Percentiles rank a stretch among this genome's conserved stretches.
phyloP scores from a whole-genome alignment of 2,888 invertebrate species.

The Griposia aprilina region DNA sequence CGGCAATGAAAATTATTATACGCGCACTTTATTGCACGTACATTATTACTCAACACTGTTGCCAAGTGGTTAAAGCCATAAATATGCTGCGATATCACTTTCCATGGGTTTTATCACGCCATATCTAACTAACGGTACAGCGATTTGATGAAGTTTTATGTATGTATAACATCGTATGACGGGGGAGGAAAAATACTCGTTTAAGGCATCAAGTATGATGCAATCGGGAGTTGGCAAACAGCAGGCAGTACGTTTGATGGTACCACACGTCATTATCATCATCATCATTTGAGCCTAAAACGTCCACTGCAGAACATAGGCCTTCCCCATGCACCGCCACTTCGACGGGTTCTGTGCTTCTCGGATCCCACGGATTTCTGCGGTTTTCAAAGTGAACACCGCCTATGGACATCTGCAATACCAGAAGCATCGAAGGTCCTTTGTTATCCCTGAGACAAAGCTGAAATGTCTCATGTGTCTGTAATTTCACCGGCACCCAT shows the following conservation, averaged over 20 bases:
- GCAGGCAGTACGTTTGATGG: neutral
- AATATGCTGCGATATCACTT: conserved; percentile 22
- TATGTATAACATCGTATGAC: neutral
- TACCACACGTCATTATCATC: neutral
- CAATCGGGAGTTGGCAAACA: neutral
- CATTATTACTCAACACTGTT: conserved; percentile 33
- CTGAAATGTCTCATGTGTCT: too few species aligned
- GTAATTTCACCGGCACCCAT: too few species aligned
- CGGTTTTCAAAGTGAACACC: neutral
- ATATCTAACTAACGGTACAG: conserved; percentile 33
- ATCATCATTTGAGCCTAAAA: neutral
- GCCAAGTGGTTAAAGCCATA: conserved; percentile 17
- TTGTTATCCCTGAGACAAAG: neutral
- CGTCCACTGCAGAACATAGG: neutral
- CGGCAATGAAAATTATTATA: conserved; percentile 29
- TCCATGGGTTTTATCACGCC: conserved; percentile 10
- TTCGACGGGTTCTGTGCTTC: neutral
- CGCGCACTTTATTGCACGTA: neutral
- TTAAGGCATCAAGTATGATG: neutral
- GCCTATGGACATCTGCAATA: neutral
- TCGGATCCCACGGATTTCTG: neutral
- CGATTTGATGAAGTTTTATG: conserved; percentile 21
- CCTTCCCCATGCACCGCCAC: neutral
- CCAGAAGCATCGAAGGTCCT: neutral
- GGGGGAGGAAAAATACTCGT: neutral